Conservation (phyloP, 2,888 invertebrate species). For the Epinotia ramella region DNA sequence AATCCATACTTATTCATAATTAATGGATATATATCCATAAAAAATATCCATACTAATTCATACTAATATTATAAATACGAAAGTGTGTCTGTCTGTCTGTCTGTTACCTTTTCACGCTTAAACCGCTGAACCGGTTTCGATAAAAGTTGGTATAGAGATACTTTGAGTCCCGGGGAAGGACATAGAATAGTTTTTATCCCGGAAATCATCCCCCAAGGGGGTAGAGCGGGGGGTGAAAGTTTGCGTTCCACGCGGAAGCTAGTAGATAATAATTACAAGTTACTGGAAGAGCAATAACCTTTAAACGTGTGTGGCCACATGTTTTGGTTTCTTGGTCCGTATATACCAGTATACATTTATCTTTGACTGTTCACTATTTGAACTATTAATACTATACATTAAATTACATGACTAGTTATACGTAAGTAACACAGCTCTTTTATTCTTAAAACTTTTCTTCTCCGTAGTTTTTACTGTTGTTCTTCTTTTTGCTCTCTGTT, state of each 20-base stretch:
- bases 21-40: no score
- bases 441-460: slow-evolving; percentile 36
- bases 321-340: neutral
- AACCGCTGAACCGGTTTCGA: no score
- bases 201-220: no score
- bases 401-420: slow-evolving; percentile 38
- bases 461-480: slow-evolving; percentile 25
- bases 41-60: neutral
- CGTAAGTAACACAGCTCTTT: neutral
- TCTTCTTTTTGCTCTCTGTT: slow-evolving; percentile 22
- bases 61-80: no score
- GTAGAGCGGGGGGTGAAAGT: no score
- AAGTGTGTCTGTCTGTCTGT: no score
- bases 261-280: neutral
- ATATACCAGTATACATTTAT: neutral
- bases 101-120: no score
- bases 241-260: no score
- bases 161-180: no score
- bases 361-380: neutral
- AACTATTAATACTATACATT: slow-evolving; percentile 7
- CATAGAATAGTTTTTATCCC: no score
- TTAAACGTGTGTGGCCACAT: neutral
- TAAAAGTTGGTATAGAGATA: no score
- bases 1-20: neutral
- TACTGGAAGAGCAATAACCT: neutral